These are phyloP conservation scores for Drosophila merina DNA, from an alignment of 2,888 invertebrate genomes.

Conservation along the genomic window DNA sequence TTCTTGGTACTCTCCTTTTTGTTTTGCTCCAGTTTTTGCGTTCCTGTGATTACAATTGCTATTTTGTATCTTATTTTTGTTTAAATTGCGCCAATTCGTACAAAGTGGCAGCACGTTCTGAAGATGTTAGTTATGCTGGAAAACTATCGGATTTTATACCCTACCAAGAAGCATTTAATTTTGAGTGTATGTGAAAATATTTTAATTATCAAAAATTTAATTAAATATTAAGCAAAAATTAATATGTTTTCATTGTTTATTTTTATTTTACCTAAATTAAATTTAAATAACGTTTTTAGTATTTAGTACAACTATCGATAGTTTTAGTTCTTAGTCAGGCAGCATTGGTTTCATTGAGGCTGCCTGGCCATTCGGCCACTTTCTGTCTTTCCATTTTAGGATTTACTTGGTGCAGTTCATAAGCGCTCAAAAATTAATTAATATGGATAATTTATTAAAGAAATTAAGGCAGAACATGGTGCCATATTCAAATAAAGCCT, in stretches of 20 bases:
- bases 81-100: constrained; percentile 72
- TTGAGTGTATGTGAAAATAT: too few species aligned
- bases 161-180: neutral
- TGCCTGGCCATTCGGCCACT: neutral
- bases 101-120: constrained; percentile 34
- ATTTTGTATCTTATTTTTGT: constrained; percentile 59
- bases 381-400: neutral
- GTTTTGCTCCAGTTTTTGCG: constrained; percentile 42
- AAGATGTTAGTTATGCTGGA: neutral
- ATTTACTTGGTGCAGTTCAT: neutral
- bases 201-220: too few species aligned
- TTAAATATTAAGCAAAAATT: too few species aligned
- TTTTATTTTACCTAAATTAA: too few species aligned
- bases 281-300: neutral
- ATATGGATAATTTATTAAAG: neutral
- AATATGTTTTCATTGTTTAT: too few species aligned
- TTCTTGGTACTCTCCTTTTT: constrained; percentile 16
- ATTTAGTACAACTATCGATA: neutral
- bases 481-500: too few species aligned
- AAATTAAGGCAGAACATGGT: neutral
- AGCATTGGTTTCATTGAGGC: neutral
- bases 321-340: neutral
- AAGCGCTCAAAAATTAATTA: neutral
- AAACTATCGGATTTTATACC: constrained; percentile 10
- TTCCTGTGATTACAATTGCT: constrained; percentile 23